Evolutionary conservation across 2,888 invertebrate genomes (phyloP), one percentile per base, ranked within the genome.

Genomic region (Hartigia nigra): DNA sequence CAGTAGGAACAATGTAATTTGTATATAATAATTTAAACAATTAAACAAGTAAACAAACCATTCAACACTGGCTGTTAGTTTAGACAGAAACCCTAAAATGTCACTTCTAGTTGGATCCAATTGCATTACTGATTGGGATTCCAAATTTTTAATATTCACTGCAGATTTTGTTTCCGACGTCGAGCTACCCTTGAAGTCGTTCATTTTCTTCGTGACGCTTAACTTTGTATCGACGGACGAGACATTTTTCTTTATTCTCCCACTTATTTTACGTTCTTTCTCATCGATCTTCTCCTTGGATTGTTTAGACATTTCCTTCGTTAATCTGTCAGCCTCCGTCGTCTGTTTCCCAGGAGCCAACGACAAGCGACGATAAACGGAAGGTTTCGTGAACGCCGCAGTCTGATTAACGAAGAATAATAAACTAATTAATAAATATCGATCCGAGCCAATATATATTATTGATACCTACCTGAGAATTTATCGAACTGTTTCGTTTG

Each of bases 361-460:
- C 32, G 94, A 94, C 93, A 95, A 91, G 88, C 94, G 91, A 79
- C 94, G 91, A 86, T 93, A 93, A 91, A 94, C 93, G 14, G 94
- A 95, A 0, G 95, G 94, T 12, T 93, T 93, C 91, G 85, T 93
- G 89, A 91, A 92, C 91, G 81, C 93, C 89, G 93, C 92, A 80
- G 90, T 90, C 87, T 86, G 31, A 69, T 37, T 31, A 74, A 35
- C 74, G 79, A 70, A 23, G 34, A 70, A 69, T 78, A 77, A 80
- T 80, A n/a, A n/a, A n/a, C n/a, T 32, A 14, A 76, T 78, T 36
- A 14, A 69, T n/a, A 70, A 77, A 36, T 72, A 72, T 76, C 2
- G 9, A 23, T 55, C 5, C 0, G 9, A 55, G 35, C 55, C 14
- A 39, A 23, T 0, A 55, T 23, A 55, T 23, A 55, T 23, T 5